Evolutionary conservation across 2,888 invertebrate genomes (phyloP).

Genomic region (Lypha dubia): DNA sequence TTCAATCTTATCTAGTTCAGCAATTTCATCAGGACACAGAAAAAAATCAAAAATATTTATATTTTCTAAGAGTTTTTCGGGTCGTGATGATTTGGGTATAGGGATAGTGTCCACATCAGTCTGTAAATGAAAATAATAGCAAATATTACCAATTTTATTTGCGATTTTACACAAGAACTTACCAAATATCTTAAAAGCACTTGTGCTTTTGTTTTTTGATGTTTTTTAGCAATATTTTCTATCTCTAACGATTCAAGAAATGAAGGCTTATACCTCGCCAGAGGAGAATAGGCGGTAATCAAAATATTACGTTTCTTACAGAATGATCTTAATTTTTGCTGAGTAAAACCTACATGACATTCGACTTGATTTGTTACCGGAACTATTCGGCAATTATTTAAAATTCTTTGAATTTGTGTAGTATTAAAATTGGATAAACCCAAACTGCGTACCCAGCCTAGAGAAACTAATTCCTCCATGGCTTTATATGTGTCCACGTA

Average conservation of each 20-base stretch:
- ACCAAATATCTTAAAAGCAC: slow-evolving; percentile 87
- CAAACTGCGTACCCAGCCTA: slow-evolving; percentile 89
- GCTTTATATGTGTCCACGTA: slow-evolving; percentile 90
- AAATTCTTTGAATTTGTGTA: slow-evolving; percentile 88
- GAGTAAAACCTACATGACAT: slow-evolving; percentile 87
- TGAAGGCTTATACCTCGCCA: slow-evolving; percentile 85
- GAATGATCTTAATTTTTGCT: slow-evolving; percentile 88
- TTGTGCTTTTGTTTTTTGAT: slow-evolving; percentile 87
- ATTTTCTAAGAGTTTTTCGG: slow-evolving; percentile 84
- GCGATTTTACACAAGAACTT: not conserved
- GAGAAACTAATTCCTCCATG: slow-evolving; percentile 88
- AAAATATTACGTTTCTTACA: slow-evolving; percentile 86
- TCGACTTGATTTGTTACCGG: slow-evolving; percentile 86
- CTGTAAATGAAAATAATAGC: slow-evolving; percentile 79
- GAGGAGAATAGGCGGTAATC: slow-evolving; percentile 89
- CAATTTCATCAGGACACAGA: slow-evolving; percentile 84
- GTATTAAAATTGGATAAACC: slow-evolving; percentile 94
- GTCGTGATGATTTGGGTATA: slow-evolving; percentile 85
- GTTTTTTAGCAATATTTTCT: slow-evolving; percentile 84
- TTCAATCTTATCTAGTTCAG: slow-evolving; percentile 84
- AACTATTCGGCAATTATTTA: slow-evolving; percentile 86
- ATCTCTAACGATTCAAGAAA: slow-evolving; percentile 84
- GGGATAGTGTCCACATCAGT: slow-evolving; percentile 84
- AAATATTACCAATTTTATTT: not conserved
- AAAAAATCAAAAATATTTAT: slow-evolving; percentile 85